A percentile compares a stretch with the other conserved stretches of the same genome.
phyloP scores from a whole-genome alignment of 2,797 vertebrate genomes.

The Simalia tracyae region DNA sequence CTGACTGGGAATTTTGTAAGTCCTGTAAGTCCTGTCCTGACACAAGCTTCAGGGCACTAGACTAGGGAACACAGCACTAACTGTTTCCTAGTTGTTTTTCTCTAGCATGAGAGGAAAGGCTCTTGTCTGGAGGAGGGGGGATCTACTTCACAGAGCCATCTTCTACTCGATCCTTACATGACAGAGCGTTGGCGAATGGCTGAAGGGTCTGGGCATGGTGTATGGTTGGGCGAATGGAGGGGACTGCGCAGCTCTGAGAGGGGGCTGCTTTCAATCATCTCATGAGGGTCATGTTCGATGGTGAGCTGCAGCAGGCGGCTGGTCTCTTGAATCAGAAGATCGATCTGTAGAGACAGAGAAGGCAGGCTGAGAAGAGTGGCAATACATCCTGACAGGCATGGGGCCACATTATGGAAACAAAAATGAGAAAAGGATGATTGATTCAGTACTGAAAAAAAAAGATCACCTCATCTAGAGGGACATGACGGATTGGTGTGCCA shows the following conservation, averaged over 20 bases:
- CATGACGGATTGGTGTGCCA: constrained; percentile 90
- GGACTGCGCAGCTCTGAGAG: constrained; percentile 72
- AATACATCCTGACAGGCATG: not conserved
- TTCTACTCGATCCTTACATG: constrained; percentile 76
- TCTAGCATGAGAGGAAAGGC: not conserved
- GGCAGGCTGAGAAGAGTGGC: not conserved
- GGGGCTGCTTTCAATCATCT: constrained; percentile 68
- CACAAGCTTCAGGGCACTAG: not conserved
- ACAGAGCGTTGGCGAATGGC: constrained; percentile 70
- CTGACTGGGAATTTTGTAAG: not conserved
- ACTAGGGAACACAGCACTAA: not conserved
- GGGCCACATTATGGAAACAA: not conserved
- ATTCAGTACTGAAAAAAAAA: accelerated
- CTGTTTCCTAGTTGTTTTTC: not conserved
- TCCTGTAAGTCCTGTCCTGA: not conserved
- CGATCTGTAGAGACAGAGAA: constrained; percentile 77
- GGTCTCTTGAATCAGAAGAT: constrained; percentile 93
- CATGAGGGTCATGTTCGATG: constrained; percentile 92
- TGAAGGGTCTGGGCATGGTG: constrained; percentile 74
- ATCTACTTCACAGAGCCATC: not conserved
- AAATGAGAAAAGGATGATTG: not conserved
- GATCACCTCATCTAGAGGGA: constrained; percentile 91
- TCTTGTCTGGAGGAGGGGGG: not conserved
- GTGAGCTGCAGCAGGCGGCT: constrained; percentile 94
- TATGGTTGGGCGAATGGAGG: constrained; percentile 73